These are phyloP conservation scores for Vireo griseus DNA, from an alignment of 2,797 vertebrate species.

Conservation along the genomic window DNA sequence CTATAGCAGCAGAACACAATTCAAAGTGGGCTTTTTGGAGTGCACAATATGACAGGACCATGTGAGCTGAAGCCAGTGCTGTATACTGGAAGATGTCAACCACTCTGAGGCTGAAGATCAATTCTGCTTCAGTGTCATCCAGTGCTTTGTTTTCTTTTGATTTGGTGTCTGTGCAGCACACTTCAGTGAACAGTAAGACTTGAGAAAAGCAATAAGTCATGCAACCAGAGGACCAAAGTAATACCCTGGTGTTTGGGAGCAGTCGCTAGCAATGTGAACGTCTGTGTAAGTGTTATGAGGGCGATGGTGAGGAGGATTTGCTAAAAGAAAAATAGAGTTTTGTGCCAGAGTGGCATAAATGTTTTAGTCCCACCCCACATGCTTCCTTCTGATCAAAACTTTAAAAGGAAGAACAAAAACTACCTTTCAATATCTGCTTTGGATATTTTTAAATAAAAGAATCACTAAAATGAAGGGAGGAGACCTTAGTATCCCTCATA, in stretches of 20 bases:
- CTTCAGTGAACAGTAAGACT: neutral
- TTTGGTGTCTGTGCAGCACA: neutral
- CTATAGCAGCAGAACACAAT: neutral
- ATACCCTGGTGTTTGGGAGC: neutral
- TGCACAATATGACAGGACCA: neutral
- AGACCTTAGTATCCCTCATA: neutral
- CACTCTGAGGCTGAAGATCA: neutral
- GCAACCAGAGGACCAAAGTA: neutral
- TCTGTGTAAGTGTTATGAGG: neutral
- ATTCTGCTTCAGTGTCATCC: neutral
- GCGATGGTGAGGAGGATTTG: neutral
- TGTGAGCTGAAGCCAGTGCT: neutral
- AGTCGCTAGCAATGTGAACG: neutral
- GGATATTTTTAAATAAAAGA: neutral
- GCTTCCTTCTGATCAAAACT: neutral
- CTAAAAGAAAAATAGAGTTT: neutral
- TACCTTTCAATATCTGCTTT: neutral
- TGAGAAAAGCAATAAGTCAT: neutral
- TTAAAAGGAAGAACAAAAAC: neutral
- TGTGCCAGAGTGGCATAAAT: neutral
- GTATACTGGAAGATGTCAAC: neutral
- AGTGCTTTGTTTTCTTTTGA: neutral
- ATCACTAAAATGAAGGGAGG: neutral
- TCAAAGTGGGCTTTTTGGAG: rapidly evolving
- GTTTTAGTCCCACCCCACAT: neutral